Evolutionary conservation across 2,888 invertebrate species (phyloP), one percentile per base, ranked within the genome.

Genomic region (Beris chalybata): DNA sequence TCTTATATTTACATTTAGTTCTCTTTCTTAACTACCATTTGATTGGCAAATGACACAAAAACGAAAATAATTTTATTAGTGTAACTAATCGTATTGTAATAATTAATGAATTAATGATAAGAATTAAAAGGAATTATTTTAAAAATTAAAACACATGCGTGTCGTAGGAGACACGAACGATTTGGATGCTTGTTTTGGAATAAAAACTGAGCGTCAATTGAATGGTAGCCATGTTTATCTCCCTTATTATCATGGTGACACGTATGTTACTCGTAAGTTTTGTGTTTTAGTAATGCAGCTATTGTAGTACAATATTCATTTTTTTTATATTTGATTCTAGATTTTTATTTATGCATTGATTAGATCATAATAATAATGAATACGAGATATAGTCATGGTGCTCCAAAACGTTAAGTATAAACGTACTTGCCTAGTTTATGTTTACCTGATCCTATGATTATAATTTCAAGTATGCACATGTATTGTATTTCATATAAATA

Each of bases 211-310:
- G 81, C 87, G 86, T 81, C 88, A 88, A 76, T 84, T 86, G 78
- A 87, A 89, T 82, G 88, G 89, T 82, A 89, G 87, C 81, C 90
- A 90, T 83, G 86, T 90, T 84, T 90, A 90, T 83, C 87, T 90
- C 81, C 90, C 91, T 78, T 91, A 89, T 87, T 91, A 88, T 87
- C 89, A 89, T 84, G 91, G 90, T 82, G 88, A 89, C 83, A 86
- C 87, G 83, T 86, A 88, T 82, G 85, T 88, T 78, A 87, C 87
- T 82, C 86, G 91, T 91, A 90, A 91, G 91, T 90, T 80, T 67
- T 44, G 12, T 44, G 12, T 38, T 61, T 61, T 61, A 50, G 43
- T 32, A 22, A 45, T 47, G 47, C 45, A 58, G 54, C 54, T 53
- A 48, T 48, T 64, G n/a, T 63, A 52, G 52, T 30, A 13, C 12